Evolutionary conservation across 2,797 vertebrate genomes (phyloP).

Genomic region (Pseudotriccus pelzelni): DNA sequence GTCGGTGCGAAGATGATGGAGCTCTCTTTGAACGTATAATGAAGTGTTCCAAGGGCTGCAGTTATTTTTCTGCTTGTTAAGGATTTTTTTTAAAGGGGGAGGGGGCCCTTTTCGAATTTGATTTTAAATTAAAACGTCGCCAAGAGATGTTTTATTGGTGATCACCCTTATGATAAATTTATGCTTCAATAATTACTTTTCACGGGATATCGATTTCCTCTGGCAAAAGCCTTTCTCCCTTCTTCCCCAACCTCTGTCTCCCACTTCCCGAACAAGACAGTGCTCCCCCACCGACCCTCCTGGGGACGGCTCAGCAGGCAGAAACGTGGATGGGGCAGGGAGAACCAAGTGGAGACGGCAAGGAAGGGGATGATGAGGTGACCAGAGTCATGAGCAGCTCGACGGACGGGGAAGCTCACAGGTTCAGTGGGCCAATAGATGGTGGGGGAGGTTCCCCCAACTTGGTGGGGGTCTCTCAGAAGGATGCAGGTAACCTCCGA

Average conservation of each 20-base stretch:
- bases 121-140: constrained; percentile 80
- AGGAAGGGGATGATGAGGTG: background rate
- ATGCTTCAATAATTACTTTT: constrained; percentile 79
- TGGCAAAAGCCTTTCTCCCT: constrained; percentile 54
- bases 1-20: constrained; percentile 70
- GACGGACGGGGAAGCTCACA: rapidly evolving
- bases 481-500: background rate
- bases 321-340: background rate
- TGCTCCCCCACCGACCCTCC: background rate
- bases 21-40: constrained; percentile 74
- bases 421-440: rapidly evolving
- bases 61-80: constrained; percentile 83
- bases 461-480: background rate
- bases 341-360: rapidly evolving
- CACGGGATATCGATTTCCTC: constrained; percentile 70
- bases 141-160: constrained; percentile 77
- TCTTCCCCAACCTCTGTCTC: constrained; percentile 16
- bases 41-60: constrained; percentile 73
- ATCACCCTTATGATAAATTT: constrained; percentile 80
- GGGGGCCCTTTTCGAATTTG: constrained; percentile 61
- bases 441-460: rapidly evolving
- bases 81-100: constrained; percentile 56
- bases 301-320: rapidly evolving
- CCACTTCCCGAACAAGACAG: constrained; percentile 16
- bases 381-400: background rate